Percentiles rank a stretch among this genome's conserved stretches.
phyloP scores from a whole-genome alignment of 2,113 vertebrate genomes.

The Desmodus rotundus region DNA sequence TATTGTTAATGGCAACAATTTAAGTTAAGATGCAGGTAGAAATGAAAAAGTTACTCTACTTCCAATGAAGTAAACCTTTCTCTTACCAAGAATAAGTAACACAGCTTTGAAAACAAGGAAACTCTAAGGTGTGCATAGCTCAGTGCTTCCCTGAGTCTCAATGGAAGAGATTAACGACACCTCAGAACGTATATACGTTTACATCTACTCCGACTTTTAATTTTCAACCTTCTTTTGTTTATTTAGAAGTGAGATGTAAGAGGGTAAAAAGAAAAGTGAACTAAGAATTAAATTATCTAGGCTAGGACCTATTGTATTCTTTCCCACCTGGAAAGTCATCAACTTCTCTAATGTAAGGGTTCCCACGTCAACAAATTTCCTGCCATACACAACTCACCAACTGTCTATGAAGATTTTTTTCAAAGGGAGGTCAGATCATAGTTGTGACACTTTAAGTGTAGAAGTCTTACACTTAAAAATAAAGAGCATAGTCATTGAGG shows the following conservation, averaged over 20 bases:
- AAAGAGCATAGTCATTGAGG: not conserved
- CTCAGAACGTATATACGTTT: not conserved
- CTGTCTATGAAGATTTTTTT: not conserved
- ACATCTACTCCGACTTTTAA: not conserved
- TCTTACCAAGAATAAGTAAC: slow-evolving; percentile 3
- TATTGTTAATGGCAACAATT: slow-evolving; percentile 22
- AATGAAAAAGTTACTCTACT: slow-evolving; percentile 23
- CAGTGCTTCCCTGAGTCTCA: not conserved
- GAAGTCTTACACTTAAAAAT: not conserved
- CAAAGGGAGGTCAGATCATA: not conserved
- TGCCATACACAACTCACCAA: not conserved
- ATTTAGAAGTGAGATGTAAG: not conserved
- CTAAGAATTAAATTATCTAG: not conserved
- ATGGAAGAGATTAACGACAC: not conserved
- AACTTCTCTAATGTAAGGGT: not conserved
- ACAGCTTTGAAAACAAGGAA: slow-evolving; percentile 4
- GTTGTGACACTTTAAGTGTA: not conserved
- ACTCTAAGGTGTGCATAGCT: not conserved
- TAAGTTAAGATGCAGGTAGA: slow-evolving; percentile 44
- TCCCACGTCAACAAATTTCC: not conserved
- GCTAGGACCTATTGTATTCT: not conserved
- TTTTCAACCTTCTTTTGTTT: slow-evolving; percentile 18
- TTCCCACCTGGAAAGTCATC: not conserved
- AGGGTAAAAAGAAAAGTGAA: not conserved
- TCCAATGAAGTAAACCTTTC: slow-evolving; percentile 60